Evolutionary conservation across 2,113 vertebrate genomes (phyloP).

Genomic region (Perca flavescens): DNA sequence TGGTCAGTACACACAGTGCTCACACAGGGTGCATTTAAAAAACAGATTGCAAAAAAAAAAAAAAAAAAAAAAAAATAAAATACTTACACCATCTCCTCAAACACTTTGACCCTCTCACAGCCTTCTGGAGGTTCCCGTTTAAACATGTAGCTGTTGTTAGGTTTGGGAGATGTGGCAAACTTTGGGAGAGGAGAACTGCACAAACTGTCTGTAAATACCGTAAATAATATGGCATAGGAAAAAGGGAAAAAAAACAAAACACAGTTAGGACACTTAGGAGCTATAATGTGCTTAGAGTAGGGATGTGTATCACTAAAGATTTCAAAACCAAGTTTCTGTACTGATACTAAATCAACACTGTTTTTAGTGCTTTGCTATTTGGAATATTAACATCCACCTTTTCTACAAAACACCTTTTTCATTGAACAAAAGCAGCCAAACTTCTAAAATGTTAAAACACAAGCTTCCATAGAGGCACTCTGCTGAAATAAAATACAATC

Average conservation of each 20-base stretch:
- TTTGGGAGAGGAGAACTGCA: constrained; percentile 97
- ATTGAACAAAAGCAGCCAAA: background rate
- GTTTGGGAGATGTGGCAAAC: constrained; percentile 97
- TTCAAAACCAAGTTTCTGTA: background rate
- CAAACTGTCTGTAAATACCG: constrained; percentile 91
- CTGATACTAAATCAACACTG: background rate
- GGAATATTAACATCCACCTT: background rate
- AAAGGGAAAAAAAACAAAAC: background rate
- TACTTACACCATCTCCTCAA: constrained; percentile 98
- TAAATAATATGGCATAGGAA: background rate
- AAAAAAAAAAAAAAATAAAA: too few relatives aligned
- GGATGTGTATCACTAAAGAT: background rate
- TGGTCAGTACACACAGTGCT: background rate
- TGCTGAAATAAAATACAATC: too few relatives aligned
- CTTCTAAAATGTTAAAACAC: background rate
- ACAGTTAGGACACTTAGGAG: background rate
- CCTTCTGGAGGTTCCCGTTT: constrained; percentile 98
- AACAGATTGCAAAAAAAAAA: background rate
- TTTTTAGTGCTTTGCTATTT: background rate
- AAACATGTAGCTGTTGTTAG: constrained; percentile 99
- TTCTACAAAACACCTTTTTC: background rate
- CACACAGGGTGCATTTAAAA: background rate
- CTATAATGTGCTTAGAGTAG: background rate
- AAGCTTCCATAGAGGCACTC: background rate
- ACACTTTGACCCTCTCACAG: constrained; percentile 98